These are phyloP conservation scores for Anser brachyrhynchus DNA, from an alignment of 2,113 vertebrate genomes.

Conservation along the genomic window DNA sequence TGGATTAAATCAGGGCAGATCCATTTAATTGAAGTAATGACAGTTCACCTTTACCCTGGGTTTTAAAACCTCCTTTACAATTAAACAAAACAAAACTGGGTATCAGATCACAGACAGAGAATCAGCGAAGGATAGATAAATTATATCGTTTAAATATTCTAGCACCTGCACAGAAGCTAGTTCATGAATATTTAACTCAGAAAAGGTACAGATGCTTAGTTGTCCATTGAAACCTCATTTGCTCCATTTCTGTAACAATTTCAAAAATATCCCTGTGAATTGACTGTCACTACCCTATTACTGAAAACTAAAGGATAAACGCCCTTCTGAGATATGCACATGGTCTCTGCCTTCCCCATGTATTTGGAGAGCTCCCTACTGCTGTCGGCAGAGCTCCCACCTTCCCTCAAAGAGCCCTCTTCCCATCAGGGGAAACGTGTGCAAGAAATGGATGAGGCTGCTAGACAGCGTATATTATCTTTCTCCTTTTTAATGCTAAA, in stretches of 20 bases:
- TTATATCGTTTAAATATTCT: not conserved
- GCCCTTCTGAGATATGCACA: not conserved
- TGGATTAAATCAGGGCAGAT: not conserved
- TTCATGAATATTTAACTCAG: not conserved
- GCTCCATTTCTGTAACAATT: not conserved
- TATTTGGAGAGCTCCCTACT: not conserved
- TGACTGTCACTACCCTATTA: not conserved
- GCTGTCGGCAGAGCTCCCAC: not conserved
- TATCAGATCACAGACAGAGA: not conserved
- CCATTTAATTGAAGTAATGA: not conserved
- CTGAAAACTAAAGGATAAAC: not conserved
- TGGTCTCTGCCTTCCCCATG: not conserved
- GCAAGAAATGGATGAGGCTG: not conserved
- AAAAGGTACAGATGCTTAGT: not conserved
- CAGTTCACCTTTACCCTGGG: not conserved
- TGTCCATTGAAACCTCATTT: conserved; percentile 10
- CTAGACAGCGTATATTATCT: not conserved
- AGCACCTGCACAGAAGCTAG: not conserved
- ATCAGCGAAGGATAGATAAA: not conserved
- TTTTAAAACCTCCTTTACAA: not conserved
- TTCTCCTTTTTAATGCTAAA: not conserved
- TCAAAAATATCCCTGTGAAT: conserved; percentile 28
- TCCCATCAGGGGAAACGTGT: not conserved
- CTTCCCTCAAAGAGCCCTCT: not conserved
- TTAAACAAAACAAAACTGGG: not conserved